Evolutionary conservation across 2,797 vertebrate genomes (phyloP).

Genomic region (Diglossa cyanea): DNA sequence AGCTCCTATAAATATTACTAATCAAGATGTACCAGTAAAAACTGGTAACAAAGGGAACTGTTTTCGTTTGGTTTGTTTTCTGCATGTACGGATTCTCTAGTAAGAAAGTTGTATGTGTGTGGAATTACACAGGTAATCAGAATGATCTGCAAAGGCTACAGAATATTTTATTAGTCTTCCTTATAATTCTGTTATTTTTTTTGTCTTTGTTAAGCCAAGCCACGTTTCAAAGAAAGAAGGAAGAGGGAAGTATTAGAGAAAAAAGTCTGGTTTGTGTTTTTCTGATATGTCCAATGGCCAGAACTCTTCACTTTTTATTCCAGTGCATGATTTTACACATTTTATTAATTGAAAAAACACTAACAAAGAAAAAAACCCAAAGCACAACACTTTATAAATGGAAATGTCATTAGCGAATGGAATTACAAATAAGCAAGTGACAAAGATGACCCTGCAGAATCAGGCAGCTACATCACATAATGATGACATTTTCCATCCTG

Average conservation of each 20-base stretch:
- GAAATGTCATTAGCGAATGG: background rate
- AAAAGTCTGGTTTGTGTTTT: background rate
- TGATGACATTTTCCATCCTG: background rate
- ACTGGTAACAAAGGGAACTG: background rate
- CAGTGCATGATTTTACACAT: background rate
- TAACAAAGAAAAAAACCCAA: background rate
- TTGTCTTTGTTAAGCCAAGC: background rate
- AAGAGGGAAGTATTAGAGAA: background rate
- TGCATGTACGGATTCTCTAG: background rate
- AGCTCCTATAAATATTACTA: background rate
- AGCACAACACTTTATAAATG: background rate
- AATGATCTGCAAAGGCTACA: background rate
- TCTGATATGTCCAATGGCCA: background rate
- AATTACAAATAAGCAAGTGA: background rate
- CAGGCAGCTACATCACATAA: background rate
- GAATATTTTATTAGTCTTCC: background rate
- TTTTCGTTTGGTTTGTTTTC: background rate
- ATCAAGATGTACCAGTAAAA: background rate
- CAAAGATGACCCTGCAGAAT: background rate
- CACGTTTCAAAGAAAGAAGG: background rate
- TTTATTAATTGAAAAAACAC: background rate
- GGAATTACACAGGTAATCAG: background rate
- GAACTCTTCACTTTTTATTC: background rate
- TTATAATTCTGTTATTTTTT: background rate
- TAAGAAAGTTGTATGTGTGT: background rate